phyloP scores from a whole-genome alignment of 2,888 invertebrate genomes.

The Acheta domesticus region DNA sequence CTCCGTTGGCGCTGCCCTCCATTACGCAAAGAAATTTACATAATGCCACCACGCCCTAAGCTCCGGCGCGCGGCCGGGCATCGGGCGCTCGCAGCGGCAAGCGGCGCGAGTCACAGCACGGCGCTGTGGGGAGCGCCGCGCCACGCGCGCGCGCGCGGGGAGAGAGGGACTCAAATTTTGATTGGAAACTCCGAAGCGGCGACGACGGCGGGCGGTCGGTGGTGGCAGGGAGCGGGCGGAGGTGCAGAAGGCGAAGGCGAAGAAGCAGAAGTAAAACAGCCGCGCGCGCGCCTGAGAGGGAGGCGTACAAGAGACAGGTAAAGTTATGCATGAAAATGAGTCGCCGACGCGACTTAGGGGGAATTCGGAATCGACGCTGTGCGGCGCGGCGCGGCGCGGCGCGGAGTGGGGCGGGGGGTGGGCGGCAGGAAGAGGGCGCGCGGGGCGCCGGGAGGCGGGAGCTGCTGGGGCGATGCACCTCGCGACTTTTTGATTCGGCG shows the following conservation, averaged over 20 bases:
- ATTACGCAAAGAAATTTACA: too few relatives aligned
- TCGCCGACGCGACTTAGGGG: not conserved
- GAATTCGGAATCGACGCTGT: not conserved
- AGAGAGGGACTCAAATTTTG: slow-evolving; percentile 6
- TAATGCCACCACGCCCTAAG: too few relatives aligned
- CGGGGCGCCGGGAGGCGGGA: not conserved
- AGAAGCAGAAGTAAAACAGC: not conserved
- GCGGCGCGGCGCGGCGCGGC: too few relatives aligned
- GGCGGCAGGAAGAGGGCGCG: not conserved
- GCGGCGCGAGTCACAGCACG: too few relatives aligned
- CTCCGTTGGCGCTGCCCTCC: too few relatives aligned
- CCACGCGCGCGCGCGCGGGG: not conserved
- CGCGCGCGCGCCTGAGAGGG: not conserved
- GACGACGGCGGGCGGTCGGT: not conserved
- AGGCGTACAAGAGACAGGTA: not conserved
- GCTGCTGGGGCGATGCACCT: not conserved
- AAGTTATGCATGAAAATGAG: slow-evolving; percentile 18
- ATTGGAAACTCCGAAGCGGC: not conserved
- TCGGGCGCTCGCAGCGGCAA: too few relatives aligned
- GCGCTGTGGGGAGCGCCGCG: too few relatives aligned
- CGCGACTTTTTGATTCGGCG: not conserved
- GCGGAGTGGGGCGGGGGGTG: not conserved
- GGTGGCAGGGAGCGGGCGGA: not conserved
- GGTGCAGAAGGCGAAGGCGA: not conserved
- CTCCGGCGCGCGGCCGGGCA: too few relatives aligned